phyloP scores from a whole-genome alignment of 2,888 invertebrate genomes.

The Hemicrepidius hirtus region DNA sequence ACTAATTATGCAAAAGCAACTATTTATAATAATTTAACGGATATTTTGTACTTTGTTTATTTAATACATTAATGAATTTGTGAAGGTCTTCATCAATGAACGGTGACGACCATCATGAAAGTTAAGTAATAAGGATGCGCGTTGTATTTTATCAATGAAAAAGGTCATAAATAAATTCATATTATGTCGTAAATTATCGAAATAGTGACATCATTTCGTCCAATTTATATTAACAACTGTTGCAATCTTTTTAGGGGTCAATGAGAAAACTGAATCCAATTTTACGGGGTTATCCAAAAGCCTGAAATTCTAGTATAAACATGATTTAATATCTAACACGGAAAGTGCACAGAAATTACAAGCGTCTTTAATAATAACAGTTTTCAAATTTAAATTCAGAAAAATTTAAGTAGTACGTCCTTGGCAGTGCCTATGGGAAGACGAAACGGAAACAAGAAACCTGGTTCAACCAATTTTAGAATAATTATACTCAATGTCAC shows the following conservation, averaged over 20 bases:
- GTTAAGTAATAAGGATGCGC: conserved; percentile 32
- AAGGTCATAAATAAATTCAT: conserved; percentile 36
- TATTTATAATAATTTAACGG: conserved; percentile 1
- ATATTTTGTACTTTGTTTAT: conserved; percentile 19
- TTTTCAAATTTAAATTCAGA: too few species aligned
- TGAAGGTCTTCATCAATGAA: conserved; percentile 29
- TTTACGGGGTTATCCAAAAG: conserved; percentile 15
- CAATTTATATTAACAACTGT: conserved; percentile 27
- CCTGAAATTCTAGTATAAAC: conserved; percentile 3
- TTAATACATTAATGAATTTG: conserved; percentile 21
- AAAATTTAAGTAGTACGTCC: too few species aligned
- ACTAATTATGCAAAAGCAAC: background rate
- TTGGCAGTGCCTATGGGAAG: too few species aligned
- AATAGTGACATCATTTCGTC: conserved; percentile 38
- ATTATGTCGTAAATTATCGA: conserved; percentile 36
- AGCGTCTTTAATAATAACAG: background rate
- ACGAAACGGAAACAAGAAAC: too few species aligned
- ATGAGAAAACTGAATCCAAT: conserved; percentile 14
- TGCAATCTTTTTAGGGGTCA: conserved; percentile 39
- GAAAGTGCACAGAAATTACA: conserved; percentile 7
- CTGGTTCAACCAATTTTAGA: too few species aligned
- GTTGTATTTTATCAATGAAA: conserved; percentile 36
- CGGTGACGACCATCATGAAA: conserved; percentile 10
- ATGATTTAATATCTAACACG: conserved; percentile 23
- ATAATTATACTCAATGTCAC: too few species aligned